A percentile compares a stretch with the other conserved stretches of the same genome.
phyloP scores from a whole-genome alignment of 1,140 invertebrate species.

The Neoseiulus cucumeris region DNA sequence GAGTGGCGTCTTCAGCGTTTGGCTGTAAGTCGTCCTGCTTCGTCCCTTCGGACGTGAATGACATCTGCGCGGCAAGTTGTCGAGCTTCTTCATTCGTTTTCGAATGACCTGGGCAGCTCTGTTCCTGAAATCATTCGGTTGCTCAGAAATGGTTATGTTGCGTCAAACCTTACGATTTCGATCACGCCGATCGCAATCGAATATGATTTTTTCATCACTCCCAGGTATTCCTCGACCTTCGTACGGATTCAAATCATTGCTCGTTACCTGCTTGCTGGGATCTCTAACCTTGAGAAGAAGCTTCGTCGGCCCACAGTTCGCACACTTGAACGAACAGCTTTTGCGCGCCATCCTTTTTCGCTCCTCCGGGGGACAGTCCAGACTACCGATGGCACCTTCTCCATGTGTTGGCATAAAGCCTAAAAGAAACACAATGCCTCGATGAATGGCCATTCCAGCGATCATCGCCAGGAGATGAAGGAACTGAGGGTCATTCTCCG shows the following conservation, averaged over 20 bases:
- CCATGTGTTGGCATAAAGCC: conserved; percentile 80
- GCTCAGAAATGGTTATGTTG: conserved; percentile 17
- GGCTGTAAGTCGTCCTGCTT: neutral
- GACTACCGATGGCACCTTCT: conserved; percentile 65
- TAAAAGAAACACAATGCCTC: neutral
- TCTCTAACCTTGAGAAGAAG: conserved; percentile 10
- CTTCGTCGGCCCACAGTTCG: neutral
- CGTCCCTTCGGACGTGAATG: conserved; percentile 7
- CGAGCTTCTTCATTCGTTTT: conserved; percentile 14
- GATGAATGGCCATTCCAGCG: no score
- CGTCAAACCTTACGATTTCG: conserved; percentile 26
- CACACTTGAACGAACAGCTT: conserved; percentile 33
- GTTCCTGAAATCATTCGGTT: neutral
- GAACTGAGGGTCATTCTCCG: neutral
- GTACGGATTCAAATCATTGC: neutral
- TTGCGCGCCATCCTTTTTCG: conserved; percentile 49
- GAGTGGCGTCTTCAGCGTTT: neutral
- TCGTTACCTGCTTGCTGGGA: neutral
- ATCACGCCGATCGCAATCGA: neutral
- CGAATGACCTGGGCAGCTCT: neutral
- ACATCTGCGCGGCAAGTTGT: conserved; percentile 16
- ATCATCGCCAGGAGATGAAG: no score
- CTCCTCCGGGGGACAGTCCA: conserved; percentile 67
- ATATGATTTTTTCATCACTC: no score
- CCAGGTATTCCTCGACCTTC: no score